phyloP scores from a whole-genome alignment of 2,888 invertebrate species.

The Biston stratarius region DNA sequence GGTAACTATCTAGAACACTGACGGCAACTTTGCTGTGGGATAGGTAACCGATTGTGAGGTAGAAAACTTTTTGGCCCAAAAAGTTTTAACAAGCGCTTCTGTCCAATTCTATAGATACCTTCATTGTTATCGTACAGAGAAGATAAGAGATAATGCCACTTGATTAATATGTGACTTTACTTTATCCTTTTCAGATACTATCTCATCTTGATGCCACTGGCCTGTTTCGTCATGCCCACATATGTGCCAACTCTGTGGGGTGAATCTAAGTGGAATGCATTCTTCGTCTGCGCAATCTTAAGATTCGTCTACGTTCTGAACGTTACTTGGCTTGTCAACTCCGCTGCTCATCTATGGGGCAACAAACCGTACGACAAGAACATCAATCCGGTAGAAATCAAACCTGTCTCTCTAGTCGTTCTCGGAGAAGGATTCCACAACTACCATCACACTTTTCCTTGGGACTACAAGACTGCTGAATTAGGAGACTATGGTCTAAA shows the following conservation, averaged over 20 bases:
- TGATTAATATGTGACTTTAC: background rate
- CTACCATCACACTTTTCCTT: conserved; percentile 94
- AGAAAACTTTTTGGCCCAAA: background rate
- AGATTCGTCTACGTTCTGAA: conserved; percentile 93
- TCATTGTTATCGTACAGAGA: no score
- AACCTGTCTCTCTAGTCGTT: conserved; percentile 88
- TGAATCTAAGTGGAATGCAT: conserved; percentile 88
- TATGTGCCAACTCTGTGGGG: conserved; percentile 92
- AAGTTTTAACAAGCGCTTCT: background rate
- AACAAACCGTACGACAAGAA: conserved; percentile 90
- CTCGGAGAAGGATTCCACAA: conserved; percentile 95
- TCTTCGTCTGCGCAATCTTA: conserved; percentile 89
- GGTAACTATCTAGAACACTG: no score
- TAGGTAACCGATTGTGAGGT: background rate
- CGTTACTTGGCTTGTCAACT: conserved; percentile 96
- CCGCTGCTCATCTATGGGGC: conserved; percentile 93
- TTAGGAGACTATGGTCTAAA: conserved; percentile 90
- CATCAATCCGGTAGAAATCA: conserved; percentile 91
- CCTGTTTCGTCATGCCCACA: conserved; percentile 92
- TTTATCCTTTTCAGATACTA: conserved; percentile 88
- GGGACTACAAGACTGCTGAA: conserved; percentile 94
- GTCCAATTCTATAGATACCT: background rate
- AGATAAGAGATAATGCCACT: background rate
- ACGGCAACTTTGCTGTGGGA: background rate
- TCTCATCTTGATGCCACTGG: conserved; percentile 89